These are phyloP conservation scores for Megaceryle maxima DNA, from an alignment of 2,113 vertebrate species.

Conservation along the genomic window DNA sequence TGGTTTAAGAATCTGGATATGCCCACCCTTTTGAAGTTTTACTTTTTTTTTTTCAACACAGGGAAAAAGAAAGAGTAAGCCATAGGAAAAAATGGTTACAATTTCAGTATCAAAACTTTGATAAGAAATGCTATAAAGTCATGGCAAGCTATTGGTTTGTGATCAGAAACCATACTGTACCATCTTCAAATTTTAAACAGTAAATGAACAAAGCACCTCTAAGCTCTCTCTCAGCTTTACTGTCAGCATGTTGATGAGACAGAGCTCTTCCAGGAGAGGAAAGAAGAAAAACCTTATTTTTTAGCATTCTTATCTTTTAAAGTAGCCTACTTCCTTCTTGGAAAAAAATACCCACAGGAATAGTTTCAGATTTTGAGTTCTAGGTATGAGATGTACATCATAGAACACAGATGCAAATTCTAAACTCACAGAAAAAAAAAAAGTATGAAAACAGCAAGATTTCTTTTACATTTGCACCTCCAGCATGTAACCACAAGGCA, in stretches of 20 bases:
- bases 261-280: background rate
- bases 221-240: background rate
- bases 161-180: background rate
- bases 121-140: background rate
- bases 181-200: background rate
- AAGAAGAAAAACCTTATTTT: background rate
- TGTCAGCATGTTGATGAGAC: background rate
- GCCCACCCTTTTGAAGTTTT: background rate
- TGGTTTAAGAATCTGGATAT: background rate
- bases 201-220: background rate
- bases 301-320: background rate
- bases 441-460: background rate
- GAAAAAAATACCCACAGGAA: background rate
- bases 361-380: background rate
- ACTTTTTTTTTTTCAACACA: background rate
- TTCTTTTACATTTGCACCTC: background rate
- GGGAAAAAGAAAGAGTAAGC: background rate
- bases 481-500: background rate
- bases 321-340: background rate
- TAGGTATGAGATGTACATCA: background rate
- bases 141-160: background rate
- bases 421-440: background rate
- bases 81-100: background rate
- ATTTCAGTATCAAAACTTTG: background rate
- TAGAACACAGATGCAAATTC: background rate